Percentiles rank a stretch among this genome's conserved stretches.
Evolutionary conservation across 2,113 vertebrate genomes (phyloP).

Genomic region (Ceyx melanurus): DNA sequence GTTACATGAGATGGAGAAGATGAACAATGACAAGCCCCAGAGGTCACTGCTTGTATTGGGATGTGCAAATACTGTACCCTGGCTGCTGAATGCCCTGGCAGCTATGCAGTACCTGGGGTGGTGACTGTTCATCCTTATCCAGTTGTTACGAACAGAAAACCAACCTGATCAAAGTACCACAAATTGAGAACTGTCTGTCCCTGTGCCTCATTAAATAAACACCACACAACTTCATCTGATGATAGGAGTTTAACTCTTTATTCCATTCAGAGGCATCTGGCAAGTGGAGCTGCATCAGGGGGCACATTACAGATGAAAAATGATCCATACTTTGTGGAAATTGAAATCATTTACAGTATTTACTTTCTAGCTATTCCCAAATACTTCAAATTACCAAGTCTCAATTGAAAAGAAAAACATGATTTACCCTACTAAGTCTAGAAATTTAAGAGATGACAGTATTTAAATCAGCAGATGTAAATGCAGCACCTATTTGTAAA

Average conservation of each 20-base stretch:
- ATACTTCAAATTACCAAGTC: constrained; percentile 84
- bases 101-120: neutral
- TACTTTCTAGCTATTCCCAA: constrained; percentile 80
- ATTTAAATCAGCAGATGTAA: constrained; percentile 84
- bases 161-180: neutral
- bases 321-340: constrained; percentile 78
- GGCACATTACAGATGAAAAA: constrained; percentile 87
- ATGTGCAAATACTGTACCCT: neutral
- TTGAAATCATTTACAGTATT: constrained; percentile 81
- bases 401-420: constrained; percentile 86
- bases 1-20: neutral
- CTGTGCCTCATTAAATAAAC: constrained; percentile 11
- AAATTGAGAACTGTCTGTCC: neutral
- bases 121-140: neutral
- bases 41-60: neutral
- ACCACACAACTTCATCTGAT: constrained; percentile 47
- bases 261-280: constrained; percentile 97
- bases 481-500: constrained; percentile 83
- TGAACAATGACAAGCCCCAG: neutral
- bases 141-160: neutral
- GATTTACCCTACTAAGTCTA: constrained; percentile 88
- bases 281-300: constrained; percentile 93
- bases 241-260: constrained; percentile 83
- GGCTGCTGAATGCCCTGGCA: neutral
- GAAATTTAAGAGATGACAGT: constrained; percentile 84